Evolutionary conservation across 2,888 invertebrate genomes (phyloP).

Genomic region (Lasius platythorax): DNA sequence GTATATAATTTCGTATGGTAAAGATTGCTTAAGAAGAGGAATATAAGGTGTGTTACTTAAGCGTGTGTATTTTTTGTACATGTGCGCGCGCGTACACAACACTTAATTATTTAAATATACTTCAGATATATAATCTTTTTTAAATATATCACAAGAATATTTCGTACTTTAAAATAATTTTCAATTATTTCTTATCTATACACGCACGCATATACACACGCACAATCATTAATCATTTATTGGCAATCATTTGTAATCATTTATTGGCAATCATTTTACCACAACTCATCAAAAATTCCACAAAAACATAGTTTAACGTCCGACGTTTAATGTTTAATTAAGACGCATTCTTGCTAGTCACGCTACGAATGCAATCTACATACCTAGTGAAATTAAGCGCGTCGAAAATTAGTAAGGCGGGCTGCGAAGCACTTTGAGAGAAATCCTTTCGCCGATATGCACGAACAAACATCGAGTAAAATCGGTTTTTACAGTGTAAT

Average conservation of each 20-base stretch:
- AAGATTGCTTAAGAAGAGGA: not conserved
- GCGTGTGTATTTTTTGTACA: not conserved
- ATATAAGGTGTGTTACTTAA: not conserved
- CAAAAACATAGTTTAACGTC: not conserved
- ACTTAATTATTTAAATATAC: not conserved
- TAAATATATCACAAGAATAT: not conserved
- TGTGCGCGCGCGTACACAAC: not conserved
- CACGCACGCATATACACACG: too few relatives aligned
- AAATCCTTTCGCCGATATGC: conserved; percentile 53
- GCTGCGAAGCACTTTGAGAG: conserved; percentile 23
- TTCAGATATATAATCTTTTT: not conserved
- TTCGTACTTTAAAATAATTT: not conserved
- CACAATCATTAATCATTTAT: not conserved
- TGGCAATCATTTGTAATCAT: not conserved
- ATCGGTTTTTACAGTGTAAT: conserved; percentile 19
- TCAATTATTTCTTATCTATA: not conserved
- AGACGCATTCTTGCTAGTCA: conserved; percentile 33
- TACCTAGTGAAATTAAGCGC: conserved; percentile 43
- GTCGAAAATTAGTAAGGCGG: conserved; percentile 32
- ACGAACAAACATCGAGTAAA: conserved; percentile 46
- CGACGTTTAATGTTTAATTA: conserved; percentile 27
- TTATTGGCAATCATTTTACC: not conserved
- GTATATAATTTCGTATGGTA: not conserved
- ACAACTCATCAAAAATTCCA: not conserved
- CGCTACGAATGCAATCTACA: conserved; percentile 47